Evolutionary conservation across 1,140 invertebrate genomes (phyloP).

Genomic region (Lysiphlebus fabarum): DNA sequence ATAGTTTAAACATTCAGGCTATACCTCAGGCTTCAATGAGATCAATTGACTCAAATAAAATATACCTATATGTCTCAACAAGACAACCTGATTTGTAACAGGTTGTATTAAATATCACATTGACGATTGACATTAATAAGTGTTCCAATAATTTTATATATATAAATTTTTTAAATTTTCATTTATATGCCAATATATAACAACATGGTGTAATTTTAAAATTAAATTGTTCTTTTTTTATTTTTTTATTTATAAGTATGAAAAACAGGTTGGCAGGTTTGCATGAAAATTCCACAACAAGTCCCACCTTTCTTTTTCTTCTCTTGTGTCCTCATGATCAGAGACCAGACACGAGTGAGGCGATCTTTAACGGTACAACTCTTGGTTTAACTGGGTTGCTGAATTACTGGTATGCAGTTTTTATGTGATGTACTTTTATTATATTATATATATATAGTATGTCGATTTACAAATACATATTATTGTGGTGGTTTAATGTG

Average conservation of each 20-base stretch:
- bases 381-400: neutral
- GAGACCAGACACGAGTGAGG: neutral
- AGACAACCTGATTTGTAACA: constrained; percentile 5
- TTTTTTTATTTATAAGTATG: neutral
- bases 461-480: too few relatives aligned
- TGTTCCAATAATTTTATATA: constrained; percentile 1
- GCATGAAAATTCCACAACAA: constrained; percentile 8
- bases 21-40: neutral
- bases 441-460: too few relatives aligned
- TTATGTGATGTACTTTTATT: constrained; percentile 9
- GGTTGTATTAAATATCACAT: neutral
- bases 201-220: too few relatives aligned
- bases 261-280: constrained; percentile 3
- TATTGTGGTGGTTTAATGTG: too few relatives aligned
- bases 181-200: neutral
- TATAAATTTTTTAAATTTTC: neutral
- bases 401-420: neutral
- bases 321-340: neutral
- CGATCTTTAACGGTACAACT: too few relatives aligned
- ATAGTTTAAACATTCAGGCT: neutral
- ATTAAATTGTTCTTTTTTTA: too few relatives aligned
- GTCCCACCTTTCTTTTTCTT: constrained; percentile 7
- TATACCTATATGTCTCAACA: neutral
- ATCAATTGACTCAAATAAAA: neutral
- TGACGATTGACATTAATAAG: neutral